These are phyloP conservation scores for Struthidea cinerea DNA, from an alignment of 2,113 vertebrate species.

Conservation along the genomic window DNA sequence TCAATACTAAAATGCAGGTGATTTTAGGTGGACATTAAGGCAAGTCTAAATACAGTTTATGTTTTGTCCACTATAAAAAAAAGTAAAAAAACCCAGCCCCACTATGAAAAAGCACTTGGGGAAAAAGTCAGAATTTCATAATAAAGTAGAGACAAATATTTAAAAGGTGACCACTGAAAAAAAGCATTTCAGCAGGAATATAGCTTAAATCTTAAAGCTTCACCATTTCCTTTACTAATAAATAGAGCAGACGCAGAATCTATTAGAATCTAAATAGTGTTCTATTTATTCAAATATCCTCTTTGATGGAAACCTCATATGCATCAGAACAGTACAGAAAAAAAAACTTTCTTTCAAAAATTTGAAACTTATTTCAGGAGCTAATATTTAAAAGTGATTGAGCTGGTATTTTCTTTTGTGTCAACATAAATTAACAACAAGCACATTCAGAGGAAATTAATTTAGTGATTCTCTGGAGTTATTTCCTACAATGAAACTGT, in stretches of 20 bases:
- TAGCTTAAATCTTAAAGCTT: background rate
- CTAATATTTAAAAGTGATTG: background rate
- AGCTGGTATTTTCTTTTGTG: background rate
- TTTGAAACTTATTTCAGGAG: background rate
- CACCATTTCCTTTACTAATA: background rate
- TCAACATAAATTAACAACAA: slow-evolving; percentile 7
- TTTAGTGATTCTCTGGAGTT: slow-evolving; percentile 19
- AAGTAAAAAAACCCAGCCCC: accelerated
- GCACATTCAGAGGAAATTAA: background rate
- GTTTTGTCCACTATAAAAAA: background rate
- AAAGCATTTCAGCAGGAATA: background rate
- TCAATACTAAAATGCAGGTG: background rate
- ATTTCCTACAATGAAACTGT: background rate
- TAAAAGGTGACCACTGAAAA: background rate
- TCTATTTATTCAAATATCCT: background rate
- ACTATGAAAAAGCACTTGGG: background rate
- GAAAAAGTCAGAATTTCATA: background rate
- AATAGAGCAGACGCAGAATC: background rate
- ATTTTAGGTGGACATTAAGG: background rate
- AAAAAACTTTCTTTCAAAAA: background rate
- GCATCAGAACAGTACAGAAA: background rate
- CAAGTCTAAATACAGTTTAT: background rate
- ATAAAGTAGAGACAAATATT: background rate
- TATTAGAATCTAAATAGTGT: background rate
- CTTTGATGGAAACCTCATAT: background rate